A percentile compares a stretch with the other conserved stretches of the same genome.
Conservation (phyloP, 2,888 invertebrate species). For the Pheosia tremula region DNA sequence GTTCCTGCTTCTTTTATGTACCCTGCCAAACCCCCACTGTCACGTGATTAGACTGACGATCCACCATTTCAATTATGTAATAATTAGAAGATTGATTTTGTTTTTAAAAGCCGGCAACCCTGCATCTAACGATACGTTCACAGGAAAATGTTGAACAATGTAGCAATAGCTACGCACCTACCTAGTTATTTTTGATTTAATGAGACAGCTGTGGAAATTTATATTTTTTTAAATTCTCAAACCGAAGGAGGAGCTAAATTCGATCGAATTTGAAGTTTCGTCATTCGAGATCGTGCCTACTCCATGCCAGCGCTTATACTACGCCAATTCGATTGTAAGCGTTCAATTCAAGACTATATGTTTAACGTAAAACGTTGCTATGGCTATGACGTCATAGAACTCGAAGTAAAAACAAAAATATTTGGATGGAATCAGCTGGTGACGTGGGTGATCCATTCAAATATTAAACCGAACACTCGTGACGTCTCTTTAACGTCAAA, state of each 20-base stretch:
- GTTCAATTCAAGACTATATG: no score
- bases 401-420: constrained; percentile 18
- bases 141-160: constrained; percentile 35
- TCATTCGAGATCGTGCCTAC: no score
- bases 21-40: constrained; percentile 26
- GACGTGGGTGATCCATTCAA: constrained; percentile 29
- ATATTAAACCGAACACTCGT: constrained; percentile 22
- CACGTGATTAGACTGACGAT: constrained; percentile 21
- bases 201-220: not conserved
- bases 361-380: not conserved
- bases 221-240: not conserved
- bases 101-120: constrained; percentile 39
- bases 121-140: constrained; percentile 23
- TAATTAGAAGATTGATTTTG: constrained; percentile 14
- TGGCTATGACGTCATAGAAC: constrained; percentile 22
- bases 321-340: no score
- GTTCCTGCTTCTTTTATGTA: constrained; percentile 13
- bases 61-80: constrained; percentile 14
- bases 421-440: constrained; percentile 24
- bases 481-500: constrained; percentile 16
- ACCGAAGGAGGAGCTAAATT: no score
- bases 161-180: not conserved
- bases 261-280: no score
- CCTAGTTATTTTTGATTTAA: not conserved
- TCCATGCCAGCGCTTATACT: no score